Base-by-base conservation (phyloP, 1,140 invertebrate species). In the Lepidurus apus region DNA sequence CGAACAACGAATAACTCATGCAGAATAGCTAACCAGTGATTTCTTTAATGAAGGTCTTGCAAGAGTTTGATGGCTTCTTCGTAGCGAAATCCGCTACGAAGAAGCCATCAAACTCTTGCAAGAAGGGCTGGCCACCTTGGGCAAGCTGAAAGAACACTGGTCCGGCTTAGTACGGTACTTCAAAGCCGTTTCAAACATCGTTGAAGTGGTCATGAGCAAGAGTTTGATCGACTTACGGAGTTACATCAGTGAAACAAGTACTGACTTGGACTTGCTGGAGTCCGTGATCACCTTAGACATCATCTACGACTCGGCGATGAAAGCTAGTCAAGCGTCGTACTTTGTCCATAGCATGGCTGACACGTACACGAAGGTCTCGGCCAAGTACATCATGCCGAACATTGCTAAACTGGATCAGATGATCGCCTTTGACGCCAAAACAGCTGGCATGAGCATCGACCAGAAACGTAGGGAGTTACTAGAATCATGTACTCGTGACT, bases 311-410 rank as follows among this genome's bases (percentile, higher is more conserved):
- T 74, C 42, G 34, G 78, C 74, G 11, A 26, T 79, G 42, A 79
- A 79, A 74, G 78, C 78, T 11, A 74, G 42, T n/a, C 78, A 79
- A 45, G 78, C 78, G 3, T 43, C 78, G 11, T 75, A 73, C 24
- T 26, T 79, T 24, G 78, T 79, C 5, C 43, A 79, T 21, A 45
- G 47, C 78, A 79, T 79, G 74, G 78, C 78, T 26, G 43, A 45
- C 5, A 74, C 44, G 17, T 79, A 79, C 43, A 74, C 73, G 0
- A 74, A 75, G 17, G 78, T 79, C 42, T 79, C 78, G 7, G 73
- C 43, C 17, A 10, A 75, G 8, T 79, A 75, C 78, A 79, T 79
- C 73, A 79, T 79, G 73, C 73, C 73, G 8, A 43, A 43, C 74
- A 47, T 79, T 4, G 65, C 74, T 11, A 74, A 47, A 26, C 21